These are phyloP conservation scores for Perca fluviatilis DNA, from an alignment of 2,113 vertebrate genomes.

Conservation along the genomic window DNA sequence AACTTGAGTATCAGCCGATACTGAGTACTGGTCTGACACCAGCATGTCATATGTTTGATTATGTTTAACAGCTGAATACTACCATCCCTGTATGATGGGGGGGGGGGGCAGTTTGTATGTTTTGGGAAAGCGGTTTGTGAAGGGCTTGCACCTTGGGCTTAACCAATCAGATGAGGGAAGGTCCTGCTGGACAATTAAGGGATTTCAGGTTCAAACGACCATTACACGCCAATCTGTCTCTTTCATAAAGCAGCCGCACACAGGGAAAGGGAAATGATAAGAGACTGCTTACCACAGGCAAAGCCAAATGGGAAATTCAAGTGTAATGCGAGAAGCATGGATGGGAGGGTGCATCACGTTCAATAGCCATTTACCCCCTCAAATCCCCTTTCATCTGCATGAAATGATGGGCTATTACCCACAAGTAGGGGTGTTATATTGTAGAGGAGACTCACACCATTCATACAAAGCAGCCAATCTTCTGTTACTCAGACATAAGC, in stretches of 20 bases:
- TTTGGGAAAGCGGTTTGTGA: slow-evolving; percentile 3
- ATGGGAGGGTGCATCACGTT: slow-evolving; percentile 56
- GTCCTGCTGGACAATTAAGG: slow-evolving; percentile 21
- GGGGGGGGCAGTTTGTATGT: neutral
- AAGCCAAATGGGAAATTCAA: slow-evolving; percentile 50
- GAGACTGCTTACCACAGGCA: slow-evolving; percentile 45
- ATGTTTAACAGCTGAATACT: no score
- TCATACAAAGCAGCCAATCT: neutral
- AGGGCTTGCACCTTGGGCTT: neutral
- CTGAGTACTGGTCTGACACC: no score
- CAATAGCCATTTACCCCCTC: slow-evolving; percentile 45
- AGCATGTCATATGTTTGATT: no score
- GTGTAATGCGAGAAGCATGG: slow-evolving; percentile 51
- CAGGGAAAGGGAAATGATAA: slow-evolving; percentile 44
- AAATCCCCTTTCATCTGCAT: slow-evolving; percentile 57
- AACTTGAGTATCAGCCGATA: no score
- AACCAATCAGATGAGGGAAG: slow-evolving; percentile 20
- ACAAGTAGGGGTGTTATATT: slow-evolving; percentile 9
- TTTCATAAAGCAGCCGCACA: slow-evolving; percentile 31
- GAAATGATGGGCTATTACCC: slow-evolving; percentile 52
- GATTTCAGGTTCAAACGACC: slow-evolving; percentile 47
- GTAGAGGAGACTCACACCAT: neutral
- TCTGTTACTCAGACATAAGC: slow-evolving; percentile 1
- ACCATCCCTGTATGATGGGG: no score
- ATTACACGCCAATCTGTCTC: slow-evolving; percentile 29